phyloP scores from a whole-genome alignment of 2,888 invertebrate species.

The Cistogaster globosa region DNA sequence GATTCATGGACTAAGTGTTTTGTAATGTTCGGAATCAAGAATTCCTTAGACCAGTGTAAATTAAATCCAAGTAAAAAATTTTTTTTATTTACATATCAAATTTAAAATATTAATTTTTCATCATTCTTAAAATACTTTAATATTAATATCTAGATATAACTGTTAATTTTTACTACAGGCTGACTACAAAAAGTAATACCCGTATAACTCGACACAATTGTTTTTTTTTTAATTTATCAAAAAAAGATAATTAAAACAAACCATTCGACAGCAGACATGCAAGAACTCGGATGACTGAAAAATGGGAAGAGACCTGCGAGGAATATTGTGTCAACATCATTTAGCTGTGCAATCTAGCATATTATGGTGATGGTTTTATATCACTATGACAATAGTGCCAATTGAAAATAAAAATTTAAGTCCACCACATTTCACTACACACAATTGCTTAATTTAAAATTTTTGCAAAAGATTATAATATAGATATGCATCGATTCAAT shows the following conservation, averaged over 20 bases:
- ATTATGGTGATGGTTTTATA: constrained; percentile 55
- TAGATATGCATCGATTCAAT: neutral
- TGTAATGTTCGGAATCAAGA: no score
- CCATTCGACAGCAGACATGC: neutral
- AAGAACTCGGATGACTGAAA: neutral
- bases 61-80: no score
- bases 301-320: constrained; percentile 19
- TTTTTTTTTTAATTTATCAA: no score
- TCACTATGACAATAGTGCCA: constrained; percentile 36
- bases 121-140: no score
- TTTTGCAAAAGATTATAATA: constrained; percentile 30
- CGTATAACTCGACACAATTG: no score
- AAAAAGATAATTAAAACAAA: neutral
- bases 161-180: no score
- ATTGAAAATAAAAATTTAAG: constrained; percentile 49
- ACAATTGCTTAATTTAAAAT: neutral
- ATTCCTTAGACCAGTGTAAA: no score
- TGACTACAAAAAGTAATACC: no score
- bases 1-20: no score
- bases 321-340: constrained; percentile 61
- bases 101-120: no score
- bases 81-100: no score
- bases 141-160: no score
- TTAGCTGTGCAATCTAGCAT: constrained; percentile 71
- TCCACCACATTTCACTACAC: neutral